Evolutionary conservation across 2,888 invertebrate species (phyloP), one percentile per base, ranked within the genome.

Genomic region (Podabrus alpinus): DNA sequence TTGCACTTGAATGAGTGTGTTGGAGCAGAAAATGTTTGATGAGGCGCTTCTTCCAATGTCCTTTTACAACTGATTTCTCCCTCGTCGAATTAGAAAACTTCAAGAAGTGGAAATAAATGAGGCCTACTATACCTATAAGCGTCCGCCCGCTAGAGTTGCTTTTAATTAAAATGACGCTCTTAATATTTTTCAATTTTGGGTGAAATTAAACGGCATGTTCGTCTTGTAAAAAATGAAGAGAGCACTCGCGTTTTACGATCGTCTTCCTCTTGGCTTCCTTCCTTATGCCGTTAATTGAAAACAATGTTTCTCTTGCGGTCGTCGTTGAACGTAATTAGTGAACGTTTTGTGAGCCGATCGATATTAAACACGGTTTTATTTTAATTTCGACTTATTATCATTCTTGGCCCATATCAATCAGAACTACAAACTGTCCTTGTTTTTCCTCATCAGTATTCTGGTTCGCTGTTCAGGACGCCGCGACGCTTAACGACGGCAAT

Each of bases 361-460:
- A 81, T 80, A 79, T 78, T 71, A 64, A 80, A 75, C 78, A 82
- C 83, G 82, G 81, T 81, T 80, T 82, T 82, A 83, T 83, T 84
- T 84, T 85, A 85, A 85, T 85, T 84, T 79, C 80, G 78, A 83
- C 86, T 85, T 82, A 86, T 86, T 86, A 86, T 85, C 83, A 84
- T 84, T 84, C 84, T 83, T 83, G 82, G 83, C 81, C 84, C 84
- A 86, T 86, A 86, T 87, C 86, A 86, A 86, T 86, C 86, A 86
- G 86, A 84, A 82, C 81, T 82, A 80, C 72, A 74, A 79, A 80
- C 81, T 78, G 81, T 79, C 81, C 78, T 74, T 80, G 81, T 82
- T 85, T 85, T 82, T 83, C 84, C 87, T 87, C 87, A 87, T 88
- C 87, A 87, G 88, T 88, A 87, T 88, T 87, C 87, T 85, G 82